Base-by-base conservation (phyloP, 2,888 invertebrate species). In the Diploptera punctata region DNA sequence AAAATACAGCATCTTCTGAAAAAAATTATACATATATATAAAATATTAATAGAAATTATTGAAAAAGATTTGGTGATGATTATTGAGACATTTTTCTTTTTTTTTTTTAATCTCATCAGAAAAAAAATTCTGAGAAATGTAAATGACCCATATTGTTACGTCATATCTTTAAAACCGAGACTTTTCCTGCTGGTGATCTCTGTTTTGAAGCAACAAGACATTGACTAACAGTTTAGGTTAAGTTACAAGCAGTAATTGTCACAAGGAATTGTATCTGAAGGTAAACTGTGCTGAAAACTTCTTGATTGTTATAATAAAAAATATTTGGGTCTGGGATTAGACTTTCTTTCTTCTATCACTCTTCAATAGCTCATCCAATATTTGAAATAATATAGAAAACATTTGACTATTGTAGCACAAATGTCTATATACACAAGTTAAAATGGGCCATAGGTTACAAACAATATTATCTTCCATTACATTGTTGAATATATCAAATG, bases 251-350 rank as follows among this genome's bases (percentile, higher is more conserved):
- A 73, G 54, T 70, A 69, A 72, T 74, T 74, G 73, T 71, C 73
- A 68, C 68, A 26, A 68, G n/a, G 70, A 47, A 57, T 72, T 70
- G 68, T 62, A 47, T 69, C 33, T 61, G 57, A 57, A 70, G 62
- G 52, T 44, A 62, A n/a, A 74, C 62, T 72, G 67, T 65, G 57
- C 52, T 72, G 61, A 61, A 67, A 61, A 67, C 21, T 74, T 74
- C 65, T 74, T 74, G 74, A 70, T 74, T 74, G 74, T 72, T 74
- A 61, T 54, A 73, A 74, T 70, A 74, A 74, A n/a, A n/a, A 74
- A 74, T 57, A 70, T 68, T 74, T 74, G 74, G 74, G 74, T 73
- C 74, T 68, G 74, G 74, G 73, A 74, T 24, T 47, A 38, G 16
- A 47, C 18, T 29, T 21, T 57, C 1, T 57, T 29, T 57, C n/a